These are phyloP conservation scores for Drosophila ficusphila DNA, from an alignment of 1,140 invertebrate species.

Conservation along the genomic window DNA sequence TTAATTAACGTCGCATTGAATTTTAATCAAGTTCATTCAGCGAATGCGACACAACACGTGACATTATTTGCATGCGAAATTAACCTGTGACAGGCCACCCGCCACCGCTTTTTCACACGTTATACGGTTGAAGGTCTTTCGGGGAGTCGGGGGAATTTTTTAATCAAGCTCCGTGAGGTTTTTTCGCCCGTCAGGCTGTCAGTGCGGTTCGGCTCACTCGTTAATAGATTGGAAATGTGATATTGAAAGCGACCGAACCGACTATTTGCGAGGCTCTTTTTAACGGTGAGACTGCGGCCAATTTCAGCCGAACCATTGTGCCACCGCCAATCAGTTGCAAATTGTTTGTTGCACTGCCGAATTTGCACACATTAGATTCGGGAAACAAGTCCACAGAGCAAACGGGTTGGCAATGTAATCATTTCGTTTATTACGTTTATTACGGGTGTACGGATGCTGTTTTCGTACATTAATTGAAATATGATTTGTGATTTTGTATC, in stretches of 20 bases:
- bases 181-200: slow-evolving; percentile 5
- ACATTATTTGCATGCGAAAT: slow-evolving; percentile 81
- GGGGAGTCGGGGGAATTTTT: slow-evolving; percentile 5
- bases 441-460: slow-evolving; percentile 25
- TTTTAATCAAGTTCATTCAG: slow-evolving; percentile 81
- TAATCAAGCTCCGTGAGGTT: slow-evolving; percentile 24
- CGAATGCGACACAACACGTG: slow-evolving; percentile 65
- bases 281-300: slow-evolving; percentile 9
- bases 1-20: slow-evolving; percentile 80
- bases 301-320: slow-evolving; percentile 1
- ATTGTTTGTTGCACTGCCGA: slow-evolving; percentile 17
- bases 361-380: slow-evolving; percentile 4
- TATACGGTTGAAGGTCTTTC: slow-evolving; percentile 5
- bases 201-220: slow-evolving; percentile 8
- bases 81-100: slow-evolving; percentile 65
- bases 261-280: slow-evolving; percentile 10
- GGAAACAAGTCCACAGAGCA: neutral
- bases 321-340: slow-evolving; percentile 23
- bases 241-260: slow-evolving; percentile 17
- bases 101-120: slow-evolving; percentile 17
- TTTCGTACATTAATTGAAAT: slow-evolving; percentile 69
- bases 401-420: slow-evolving; percentile 21
- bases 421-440: slow-evolving; percentile 41
- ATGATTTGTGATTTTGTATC: slow-evolving; percentile 56
- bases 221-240: slow-evolving; percentile 47